Conservation (phyloP, 2,888 invertebrate species). For the Nymphalis c-album region DNA sequence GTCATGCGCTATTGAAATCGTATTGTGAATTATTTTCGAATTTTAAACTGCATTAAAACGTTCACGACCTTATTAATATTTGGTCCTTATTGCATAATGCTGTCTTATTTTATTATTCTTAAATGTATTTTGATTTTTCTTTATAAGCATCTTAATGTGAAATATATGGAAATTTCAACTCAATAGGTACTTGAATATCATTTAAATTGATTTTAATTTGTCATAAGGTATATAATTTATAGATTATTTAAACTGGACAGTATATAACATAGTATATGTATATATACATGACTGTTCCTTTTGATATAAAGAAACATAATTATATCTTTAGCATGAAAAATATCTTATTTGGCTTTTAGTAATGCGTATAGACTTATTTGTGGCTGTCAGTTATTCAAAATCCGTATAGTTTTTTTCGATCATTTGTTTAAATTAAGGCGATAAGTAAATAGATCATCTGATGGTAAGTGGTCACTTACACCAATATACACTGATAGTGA, state of each 20-base stretch:
- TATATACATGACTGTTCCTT: no score
- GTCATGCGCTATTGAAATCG: constrained; percentile 21
- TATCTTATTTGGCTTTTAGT: no score
- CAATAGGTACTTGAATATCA: not conserved
- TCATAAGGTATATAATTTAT: not conserved
- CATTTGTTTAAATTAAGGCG: no score
- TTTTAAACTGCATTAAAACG: constrained; percentile 4
- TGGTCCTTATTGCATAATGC: constrained; percentile 2
- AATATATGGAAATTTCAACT: not conserved
- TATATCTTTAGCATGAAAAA: no score
- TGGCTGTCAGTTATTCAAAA: no score
- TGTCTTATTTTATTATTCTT: not conserved
- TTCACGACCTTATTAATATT: constrained; percentile 9
- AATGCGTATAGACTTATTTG: no score
- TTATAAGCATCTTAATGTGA: not conserved
- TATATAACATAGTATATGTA: not conserved
- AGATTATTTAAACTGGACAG: no score
- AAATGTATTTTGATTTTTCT: not conserved
- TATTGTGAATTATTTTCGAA: constrained; percentile 10
- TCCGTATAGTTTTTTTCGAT: no score
- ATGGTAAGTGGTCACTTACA: no score
- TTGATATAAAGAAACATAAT: no score
- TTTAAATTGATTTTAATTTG: constrained; percentile 2
- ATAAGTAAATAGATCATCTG: no score
- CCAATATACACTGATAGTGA: no score